Evolutionary conservation across 2,113 vertebrate species (phyloP).

Genomic region (Astur gentilis): DNA sequence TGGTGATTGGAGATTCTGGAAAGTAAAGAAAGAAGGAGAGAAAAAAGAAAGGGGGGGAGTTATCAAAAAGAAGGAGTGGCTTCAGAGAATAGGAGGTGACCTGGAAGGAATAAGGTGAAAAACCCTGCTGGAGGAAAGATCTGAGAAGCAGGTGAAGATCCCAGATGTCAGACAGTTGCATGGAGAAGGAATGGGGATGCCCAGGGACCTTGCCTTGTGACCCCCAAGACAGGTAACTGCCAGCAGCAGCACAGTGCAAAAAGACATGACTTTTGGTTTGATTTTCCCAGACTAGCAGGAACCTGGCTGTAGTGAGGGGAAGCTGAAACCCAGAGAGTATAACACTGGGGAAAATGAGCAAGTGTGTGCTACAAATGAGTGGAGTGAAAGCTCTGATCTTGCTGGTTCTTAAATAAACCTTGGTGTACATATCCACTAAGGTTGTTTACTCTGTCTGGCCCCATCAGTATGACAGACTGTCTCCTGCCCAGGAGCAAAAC

Average conservation of each 20-base stretch:
- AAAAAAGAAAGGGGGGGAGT: neutral
- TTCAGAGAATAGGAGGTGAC: neutral
- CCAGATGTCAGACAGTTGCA: neutral
- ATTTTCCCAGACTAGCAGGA: neutral
- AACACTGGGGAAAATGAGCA: neutral
- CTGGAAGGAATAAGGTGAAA: neutral
- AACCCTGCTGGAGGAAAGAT: neutral
- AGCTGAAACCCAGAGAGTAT: neutral
- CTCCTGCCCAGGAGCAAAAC: neutral
- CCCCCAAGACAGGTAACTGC: neutral
- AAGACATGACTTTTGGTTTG: neutral
- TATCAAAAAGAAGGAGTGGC: neutral
- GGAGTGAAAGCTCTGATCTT: neutral
- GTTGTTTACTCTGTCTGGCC: neutral
- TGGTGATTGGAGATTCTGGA: neutral
- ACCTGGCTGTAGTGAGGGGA: rapidly evolving
- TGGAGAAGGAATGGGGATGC: neutral
- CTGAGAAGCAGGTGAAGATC: neutral
- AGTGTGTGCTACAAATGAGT: neutral
- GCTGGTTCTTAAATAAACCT: neutral
- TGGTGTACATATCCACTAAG: rapidly evolving
- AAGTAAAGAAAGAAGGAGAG: neutral
- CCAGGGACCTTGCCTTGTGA: neutral
- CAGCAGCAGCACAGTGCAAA: neutral
- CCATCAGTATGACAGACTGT: neutral